A percentile compares a stretch with the other conserved stretches of the same genome.
phyloP scores from a whole-genome alignment of 2,888 invertebrate species.

The Folsomia manolachei region DNA sequence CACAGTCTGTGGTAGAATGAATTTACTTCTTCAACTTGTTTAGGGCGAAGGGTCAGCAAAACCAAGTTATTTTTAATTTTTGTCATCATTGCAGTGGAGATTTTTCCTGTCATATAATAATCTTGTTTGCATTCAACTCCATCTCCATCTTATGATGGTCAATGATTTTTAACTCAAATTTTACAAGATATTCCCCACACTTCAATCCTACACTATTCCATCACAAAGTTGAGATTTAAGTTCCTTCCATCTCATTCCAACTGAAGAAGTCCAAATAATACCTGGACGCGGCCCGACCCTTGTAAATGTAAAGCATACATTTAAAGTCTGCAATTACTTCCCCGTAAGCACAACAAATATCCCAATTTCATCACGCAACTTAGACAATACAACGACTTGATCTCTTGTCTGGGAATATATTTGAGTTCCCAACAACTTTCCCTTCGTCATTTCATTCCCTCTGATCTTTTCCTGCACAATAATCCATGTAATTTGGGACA shows the following conservation, averaged over 20 bases:
- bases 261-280: neutral
- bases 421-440: neutral
- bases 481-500: slow-evolving; percentile 29
- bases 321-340: neutral
- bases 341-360: neutral
- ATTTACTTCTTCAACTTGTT: neutral
- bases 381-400: neutral
- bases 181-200: neutral
- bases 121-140: no score
- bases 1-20: neutral
- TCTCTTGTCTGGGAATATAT: neutral
- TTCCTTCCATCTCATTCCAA: neutral
- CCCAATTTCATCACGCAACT: slow-evolving; percentile 4
- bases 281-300: neutral
- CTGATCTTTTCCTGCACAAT: neutral
- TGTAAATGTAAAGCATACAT: neutral
- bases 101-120: no score
- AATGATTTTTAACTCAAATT: no score
- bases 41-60: no score
- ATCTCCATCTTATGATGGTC: no score
- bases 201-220: neutral
- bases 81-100: no score
- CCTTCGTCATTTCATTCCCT: slow-evolving; percentile 1
- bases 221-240: no score
- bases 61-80: no score